These are phyloP conservation scores for Melanogrammus aeglefinus DNA, from an alignment of 2,797 vertebrate species.

Conservation along the genomic window DNA sequence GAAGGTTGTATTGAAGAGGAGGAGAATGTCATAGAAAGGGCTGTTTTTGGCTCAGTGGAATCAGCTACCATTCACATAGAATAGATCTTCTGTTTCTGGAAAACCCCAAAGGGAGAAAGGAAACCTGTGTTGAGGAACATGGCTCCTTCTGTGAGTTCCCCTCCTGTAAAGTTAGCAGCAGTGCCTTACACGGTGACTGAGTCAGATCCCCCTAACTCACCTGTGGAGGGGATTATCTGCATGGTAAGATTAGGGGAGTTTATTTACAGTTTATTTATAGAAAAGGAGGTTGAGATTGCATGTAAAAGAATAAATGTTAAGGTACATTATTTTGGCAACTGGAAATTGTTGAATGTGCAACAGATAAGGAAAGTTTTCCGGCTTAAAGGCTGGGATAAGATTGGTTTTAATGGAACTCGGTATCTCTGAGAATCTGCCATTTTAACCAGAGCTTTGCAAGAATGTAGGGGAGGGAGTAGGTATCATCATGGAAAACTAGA, in stretches of 20 bases:
- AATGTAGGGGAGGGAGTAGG: conserved; percentile 36
- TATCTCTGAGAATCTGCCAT: conserved; percentile 9
- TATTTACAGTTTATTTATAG: background rate
- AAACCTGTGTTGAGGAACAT: background rate
- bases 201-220: background rate
- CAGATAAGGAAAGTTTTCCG: background rate
- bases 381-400: background rate
- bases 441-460: conserved; percentile 34
- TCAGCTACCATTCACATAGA: background rate
- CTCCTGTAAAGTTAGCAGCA: conserved; percentile 15
- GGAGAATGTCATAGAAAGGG: conserved; percentile 4
- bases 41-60: background rate
- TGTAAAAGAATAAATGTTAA: background rate
- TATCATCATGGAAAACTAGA: conserved; percentile 30
- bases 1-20: conserved; percentile 45
- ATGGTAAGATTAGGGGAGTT: background rate
- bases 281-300: background rate
- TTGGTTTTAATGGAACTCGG: background rate
- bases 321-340: background rate
- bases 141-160: conserved; percentile 27
- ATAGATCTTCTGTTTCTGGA: background rate
- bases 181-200: conserved; percentile 45
- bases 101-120: background rate
- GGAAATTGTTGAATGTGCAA: background rate
- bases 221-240: conserved; percentile 11